Evolutionary conservation across 2,113 vertebrate species (phyloP).

Genomic region (Dasypus novemcinctus): DNA sequence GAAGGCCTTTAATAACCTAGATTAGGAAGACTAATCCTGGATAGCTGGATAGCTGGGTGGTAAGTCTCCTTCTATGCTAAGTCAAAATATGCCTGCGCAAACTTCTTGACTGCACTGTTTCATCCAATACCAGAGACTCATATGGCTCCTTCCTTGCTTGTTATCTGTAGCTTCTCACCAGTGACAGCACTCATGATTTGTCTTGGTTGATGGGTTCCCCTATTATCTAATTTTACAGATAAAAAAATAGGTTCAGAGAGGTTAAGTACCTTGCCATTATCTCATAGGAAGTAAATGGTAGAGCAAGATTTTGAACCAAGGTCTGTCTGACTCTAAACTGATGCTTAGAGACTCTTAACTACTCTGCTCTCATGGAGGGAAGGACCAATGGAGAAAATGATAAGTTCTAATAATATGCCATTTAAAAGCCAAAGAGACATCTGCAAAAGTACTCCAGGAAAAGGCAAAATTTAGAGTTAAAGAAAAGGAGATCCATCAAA

Average conservation of each 20-base stretch:
- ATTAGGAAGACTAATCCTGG: slow-evolving; percentile 55
- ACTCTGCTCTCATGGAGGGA: not conserved
- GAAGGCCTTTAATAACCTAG: slow-evolving; percentile 52
- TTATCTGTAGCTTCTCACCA: slow-evolving; percentile 40
- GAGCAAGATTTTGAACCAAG: slow-evolving; percentile 44
- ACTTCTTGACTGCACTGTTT: slow-evolving; percentile 43
- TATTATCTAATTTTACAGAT: slow-evolving; percentile 70
- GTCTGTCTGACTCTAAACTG: slow-evolving; percentile 55
- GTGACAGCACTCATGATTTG: slow-evolving; percentile 24
- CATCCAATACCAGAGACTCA: slow-evolving; percentile 49
- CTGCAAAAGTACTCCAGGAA: slow-evolving; percentile 30
- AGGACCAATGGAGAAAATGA: slow-evolving; percentile 36
- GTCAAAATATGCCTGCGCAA: slow-evolving; percentile 46
- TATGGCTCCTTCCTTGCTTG: slow-evolving; percentile 24
- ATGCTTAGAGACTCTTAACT: not conserved
- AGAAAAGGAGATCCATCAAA: slow-evolving; percentile 22
- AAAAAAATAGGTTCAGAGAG: slow-evolving; percentile 58
- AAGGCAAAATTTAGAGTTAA: slow-evolving; percentile 46
- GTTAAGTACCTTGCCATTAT: slow-evolving; percentile 64
- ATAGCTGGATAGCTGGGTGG: slow-evolving; percentile 38
- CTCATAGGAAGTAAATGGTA: slow-evolving; percentile 53
- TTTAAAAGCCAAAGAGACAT: slow-evolving; percentile 45
- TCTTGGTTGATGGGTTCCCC: slow-evolving; percentile 44
- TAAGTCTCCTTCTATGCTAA: slow-evolving; percentile 48
- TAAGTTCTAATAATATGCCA: slow-evolving; percentile 44